Evolutionary conservation across 2,113 vertebrate species (phyloP).

Genomic region (Sander vitreus): DNA sequence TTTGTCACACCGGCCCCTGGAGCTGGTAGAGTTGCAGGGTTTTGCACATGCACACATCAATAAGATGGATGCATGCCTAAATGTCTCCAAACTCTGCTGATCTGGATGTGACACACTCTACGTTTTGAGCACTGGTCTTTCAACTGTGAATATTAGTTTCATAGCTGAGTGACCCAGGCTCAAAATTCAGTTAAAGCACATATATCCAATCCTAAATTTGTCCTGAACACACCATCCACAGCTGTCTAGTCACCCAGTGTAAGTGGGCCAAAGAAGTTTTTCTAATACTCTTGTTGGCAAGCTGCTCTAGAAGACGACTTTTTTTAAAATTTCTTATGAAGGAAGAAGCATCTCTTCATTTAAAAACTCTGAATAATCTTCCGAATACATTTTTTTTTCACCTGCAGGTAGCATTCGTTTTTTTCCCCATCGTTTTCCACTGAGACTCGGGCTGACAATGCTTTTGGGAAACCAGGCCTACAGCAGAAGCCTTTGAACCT

Average conservation of each 20-base stretch:
- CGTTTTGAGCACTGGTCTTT: constrained; percentile 24
- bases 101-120: constrained; percentile 36
- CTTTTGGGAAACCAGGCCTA: constrained; percentile 50
- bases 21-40: background rate
- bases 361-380: background rate
- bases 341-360: background rate
- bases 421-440: background rate
- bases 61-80: background rate
- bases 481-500: constrained; percentile 48
- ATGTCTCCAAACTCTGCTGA: constrained; percentile 9
- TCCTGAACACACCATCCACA: constrained; percentile 26
- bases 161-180: constrained; percentile 35
- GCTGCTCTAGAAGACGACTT: constrained; percentile 6
- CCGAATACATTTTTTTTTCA: background rate
- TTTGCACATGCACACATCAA: background rate
- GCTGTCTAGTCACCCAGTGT: background rate
- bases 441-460: constrained; percentile 1
- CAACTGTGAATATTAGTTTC: constrained; percentile 59
- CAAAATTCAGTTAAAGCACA: constrained; percentile 42
- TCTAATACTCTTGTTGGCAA: constrained; percentile 17
- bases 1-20: background rate
- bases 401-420: background rate
- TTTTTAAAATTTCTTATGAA: background rate
- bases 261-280: constrained; percentile 37
- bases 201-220: constrained; percentile 32